Evolutionary conservation across 2,113 vertebrate species (phyloP), one percentile per base, ranked within the genome.

Genomic region (Ptilonorhynchus violaceus): DNA sequence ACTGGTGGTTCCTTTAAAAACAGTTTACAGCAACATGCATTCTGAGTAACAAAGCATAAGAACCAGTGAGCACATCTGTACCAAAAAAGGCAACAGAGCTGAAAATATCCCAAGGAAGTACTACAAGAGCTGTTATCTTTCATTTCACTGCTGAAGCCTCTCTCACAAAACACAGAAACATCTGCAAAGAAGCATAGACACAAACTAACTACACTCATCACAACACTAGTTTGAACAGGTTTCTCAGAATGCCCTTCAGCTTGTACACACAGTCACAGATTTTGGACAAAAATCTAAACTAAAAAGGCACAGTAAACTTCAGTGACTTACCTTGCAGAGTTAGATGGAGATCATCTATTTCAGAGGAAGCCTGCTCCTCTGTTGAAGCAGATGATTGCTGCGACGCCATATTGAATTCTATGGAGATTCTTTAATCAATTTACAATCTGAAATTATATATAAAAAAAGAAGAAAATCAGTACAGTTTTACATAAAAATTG

Each of bases 301-400:
- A 44, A 67, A 62, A 89, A 56, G 23, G 30, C 12, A 24, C 6
- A 46, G 47, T 46, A 86, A 92, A 44, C 35, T 41, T 35, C 33
- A 49, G 63, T 31, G 46, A 80, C 78, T 92, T 96, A 98, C 98
- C 98, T 97, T 98, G 98, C 85, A 98, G 77, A 2, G 97, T 98
- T 20, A 98, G 93, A 20, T 96, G 93, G 42, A 97, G 98, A 82
- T 98, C 96, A 24, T 98, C 98, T 33, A 98, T 98, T 95, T 96
- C 98, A 10, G 90, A 92, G 92, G 98, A 97, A 82, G 73, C 82
- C 90, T 97, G 97, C 42, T 97, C 96, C 56, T 97, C 98, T 53
- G 93, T 66, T 1, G 73, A 28, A 28, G 97, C 87, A 92, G 85
- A 89, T 56, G 41, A 93, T 55, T 95, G 64, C 31, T 82, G 44